Evolutionary conservation across 2,888 invertebrate species (phyloP), one percentile per base, ranked within the genome.

Genomic region (Lacanobia oleracea): DNA sequence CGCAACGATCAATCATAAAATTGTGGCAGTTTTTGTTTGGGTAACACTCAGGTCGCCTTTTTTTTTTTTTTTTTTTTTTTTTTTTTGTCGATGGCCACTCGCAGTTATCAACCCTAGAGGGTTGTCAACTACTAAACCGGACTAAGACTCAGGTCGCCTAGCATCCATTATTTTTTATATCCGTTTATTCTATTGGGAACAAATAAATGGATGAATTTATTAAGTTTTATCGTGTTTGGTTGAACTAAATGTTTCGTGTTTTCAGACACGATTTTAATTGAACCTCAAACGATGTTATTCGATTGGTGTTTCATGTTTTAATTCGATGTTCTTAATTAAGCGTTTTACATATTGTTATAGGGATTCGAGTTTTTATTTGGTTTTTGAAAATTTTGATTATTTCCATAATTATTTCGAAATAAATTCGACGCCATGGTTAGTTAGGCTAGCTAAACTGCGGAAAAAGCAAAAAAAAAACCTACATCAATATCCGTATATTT

Each of bases 1-100:
- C 74, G 57, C 53, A 64, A 62, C 72, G 76, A 87, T 88, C 80
- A 80, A 88, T 90, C 88, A 88, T 85, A 83, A 82, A 86, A 82
- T 79, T 81, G 77, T 74, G 68, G 72, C 79, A 75, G 67, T 85
- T 87, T 86, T 88, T 85, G 79, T 81, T 84, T 80, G 77, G 66
- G 43, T 67, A 73, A 81, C 67, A 73, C 75, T 67, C 74, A 68
- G 67, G 65, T 40, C 57, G 56, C 45, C 72, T 73, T n/a, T n/a
- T n/a, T n/a, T n/a, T n/a, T n/a, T n/a, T n/a, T n/a, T n/a, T n/a
- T n/a, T n/a, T n/a, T n/a, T n/a, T n/a, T n/a, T n/a, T n/a, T n/a
- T n/a, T n/a, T n/a, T n/a, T n/a, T n/a, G n/a, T n/a, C n/a, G n/a
- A n/a, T n/a, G n/a, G n/a, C n/a, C n/a, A n/a, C n/a, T n/a, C n/a